Percentiles rank a stretch among this genome's conserved stretches.
Conservation (phyloP, 2,113 vertebrate genomes). For the Struthio camelus region DNA sequence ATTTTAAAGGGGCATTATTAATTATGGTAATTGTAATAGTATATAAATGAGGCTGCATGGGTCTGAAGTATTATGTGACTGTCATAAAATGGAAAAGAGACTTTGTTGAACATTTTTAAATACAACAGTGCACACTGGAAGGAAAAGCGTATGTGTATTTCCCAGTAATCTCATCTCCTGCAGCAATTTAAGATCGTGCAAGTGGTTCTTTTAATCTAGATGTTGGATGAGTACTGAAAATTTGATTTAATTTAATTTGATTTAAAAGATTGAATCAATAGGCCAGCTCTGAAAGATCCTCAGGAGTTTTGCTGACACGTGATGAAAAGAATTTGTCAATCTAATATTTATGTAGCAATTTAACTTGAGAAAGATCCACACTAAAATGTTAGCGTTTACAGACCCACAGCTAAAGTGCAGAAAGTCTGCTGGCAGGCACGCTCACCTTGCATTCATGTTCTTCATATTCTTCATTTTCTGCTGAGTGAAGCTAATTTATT, state of each 20-base stretch:
- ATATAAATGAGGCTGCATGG: background rate
- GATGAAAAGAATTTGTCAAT: background rate
- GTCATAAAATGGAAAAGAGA: background rate
- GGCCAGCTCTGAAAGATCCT: background rate
- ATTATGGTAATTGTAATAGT: background rate
- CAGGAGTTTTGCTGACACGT: background rate
- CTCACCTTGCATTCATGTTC: background rate
- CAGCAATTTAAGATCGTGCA: background rate
- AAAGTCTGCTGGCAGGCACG: background rate
- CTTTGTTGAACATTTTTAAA: background rate
- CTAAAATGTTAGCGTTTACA: background rate
- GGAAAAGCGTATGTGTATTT: background rate
- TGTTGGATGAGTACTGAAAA: background rate
- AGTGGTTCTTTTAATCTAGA: background rate
- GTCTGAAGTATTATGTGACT: background rate
- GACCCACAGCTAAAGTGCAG: background rate
- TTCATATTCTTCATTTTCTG: background rate
- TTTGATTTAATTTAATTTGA: background rate
- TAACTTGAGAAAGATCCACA: background rate
- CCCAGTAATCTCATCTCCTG: background rate
- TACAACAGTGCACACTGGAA: background rate
- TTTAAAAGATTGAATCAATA: background rate
- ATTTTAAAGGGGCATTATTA: background rate
- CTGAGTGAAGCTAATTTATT: background rate
- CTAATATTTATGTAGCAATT: background rate